Evolutionary conservation across 2,888 invertebrate species (phyloP), one percentile per base, ranked within the genome.

Genomic region (Tipula vernalis): DNA sequence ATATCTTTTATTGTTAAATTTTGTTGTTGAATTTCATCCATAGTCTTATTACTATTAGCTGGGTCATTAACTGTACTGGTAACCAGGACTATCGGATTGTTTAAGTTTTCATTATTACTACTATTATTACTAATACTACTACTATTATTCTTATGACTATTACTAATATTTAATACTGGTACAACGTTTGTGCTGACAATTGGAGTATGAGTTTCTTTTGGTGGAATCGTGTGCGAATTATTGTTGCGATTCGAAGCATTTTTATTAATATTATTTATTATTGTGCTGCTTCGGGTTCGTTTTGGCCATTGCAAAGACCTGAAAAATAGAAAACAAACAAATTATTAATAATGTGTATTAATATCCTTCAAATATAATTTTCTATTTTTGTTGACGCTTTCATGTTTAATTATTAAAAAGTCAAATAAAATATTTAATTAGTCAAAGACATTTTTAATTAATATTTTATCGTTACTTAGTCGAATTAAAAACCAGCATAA

Each of bases 241-340:
- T 86, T 86, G 12, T 57, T 86, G 36, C n/a, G 44, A 51, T 13
- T 87, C 86, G 87, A 86, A 86, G 15, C 36, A 87, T 51, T 57
- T 87, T 87, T 86, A 85, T 87, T 87, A 71, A 86, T 85, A 87
- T 87, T 87, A 83, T 36, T 41, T 36, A 86, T 47, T 28, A 84
- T 84, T 57, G 18, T 36, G 42, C 87, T 85, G n/a, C 86, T 87
- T 51, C 87, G 87, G 57, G 88, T 87, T 57, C 88, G 87, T 87
- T 88, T 88, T 57, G 88, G 88, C 88, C 88, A 88, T 87, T 88
- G 87, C 44, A 39, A 57, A 57, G 86, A 86, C 86, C 88, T 88
- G 86, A 10, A 87, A 87, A 86, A 28, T 36, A 86, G 83, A 36
- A 86, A 86, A n/a, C n/a, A 44, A 85, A 71, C 3, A 51, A 36